phyloP scores from a whole-genome alignment of 2,888 invertebrate genomes.

The Tetragnatha montana region DNA sequence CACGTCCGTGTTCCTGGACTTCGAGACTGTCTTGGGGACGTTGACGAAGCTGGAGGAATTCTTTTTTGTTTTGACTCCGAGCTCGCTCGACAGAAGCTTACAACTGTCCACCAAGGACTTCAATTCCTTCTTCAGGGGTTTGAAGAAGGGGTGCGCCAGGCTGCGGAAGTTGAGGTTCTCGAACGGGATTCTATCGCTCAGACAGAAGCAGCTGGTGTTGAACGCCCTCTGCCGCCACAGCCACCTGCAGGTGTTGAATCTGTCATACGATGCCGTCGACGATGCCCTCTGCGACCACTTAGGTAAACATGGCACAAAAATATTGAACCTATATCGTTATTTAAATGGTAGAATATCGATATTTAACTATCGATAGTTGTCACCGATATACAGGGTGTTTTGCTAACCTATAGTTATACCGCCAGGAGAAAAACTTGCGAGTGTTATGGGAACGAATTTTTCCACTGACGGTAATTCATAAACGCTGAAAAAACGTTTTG shows the following conservation, averaged over 20 bases:
- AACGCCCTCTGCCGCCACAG: neutral
- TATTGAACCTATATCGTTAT: neutral
- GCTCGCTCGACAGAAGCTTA: neutral
- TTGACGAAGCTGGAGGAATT: constrained; percentile 28
- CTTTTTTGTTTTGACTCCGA: neutral
- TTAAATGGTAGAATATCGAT: too few relatives aligned
- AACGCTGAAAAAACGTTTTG: too few relatives aligned
- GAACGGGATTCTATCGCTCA: constrained; percentile 12
- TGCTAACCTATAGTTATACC: too few relatives aligned
- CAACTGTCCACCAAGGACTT: constrained; percentile 27
- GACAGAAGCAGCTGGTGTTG: constrained; percentile 9
- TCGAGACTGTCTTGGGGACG: constrained; percentile 16
- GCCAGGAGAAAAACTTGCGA: too few relatives aligned
- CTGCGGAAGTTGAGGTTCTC: constrained; percentile 41
- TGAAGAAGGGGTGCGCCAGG: neutral
- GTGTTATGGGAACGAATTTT: too few relatives aligned
- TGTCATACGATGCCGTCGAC: constrained; percentile 44
- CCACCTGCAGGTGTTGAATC: constrained; percentile 2
- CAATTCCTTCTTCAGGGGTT: constrained; percentile 28
- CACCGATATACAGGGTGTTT: too few relatives aligned
- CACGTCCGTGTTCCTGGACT: neutral
- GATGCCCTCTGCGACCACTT: constrained; percentile 8
- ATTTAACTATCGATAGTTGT: too few relatives aligned
- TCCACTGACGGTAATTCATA: too few relatives aligned
- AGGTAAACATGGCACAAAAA: neutral